Percentiles rank a stretch among this genome's conserved stretches.
phyloP scores from a whole-genome alignment of 2,888 invertebrate species.

The Rhamnusium bicolor region DNA sequence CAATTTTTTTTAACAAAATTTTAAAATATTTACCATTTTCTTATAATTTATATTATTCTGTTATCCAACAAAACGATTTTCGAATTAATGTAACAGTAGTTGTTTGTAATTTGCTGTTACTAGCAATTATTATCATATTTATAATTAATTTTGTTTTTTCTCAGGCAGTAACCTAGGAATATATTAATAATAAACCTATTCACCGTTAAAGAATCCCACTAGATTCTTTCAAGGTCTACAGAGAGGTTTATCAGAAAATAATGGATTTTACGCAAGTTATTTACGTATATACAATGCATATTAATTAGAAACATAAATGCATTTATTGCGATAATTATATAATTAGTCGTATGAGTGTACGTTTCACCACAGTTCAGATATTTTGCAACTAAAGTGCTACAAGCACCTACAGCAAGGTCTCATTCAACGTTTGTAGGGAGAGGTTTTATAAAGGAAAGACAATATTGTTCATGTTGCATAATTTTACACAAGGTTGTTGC shows the following conservation, averaged over 20 bases:
- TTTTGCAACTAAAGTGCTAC: constrained; percentile 15
- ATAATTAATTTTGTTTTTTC: background rate
- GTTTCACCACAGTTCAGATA: constrained; percentile 13
- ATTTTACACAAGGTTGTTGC: constrained; percentile 24
- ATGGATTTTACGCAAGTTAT: background rate
- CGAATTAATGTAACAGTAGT: no score
- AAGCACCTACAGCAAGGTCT: constrained; percentile 16
- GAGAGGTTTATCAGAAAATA: constrained; percentile 6
- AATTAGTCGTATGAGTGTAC: constrained; percentile 5
- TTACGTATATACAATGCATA: background rate
- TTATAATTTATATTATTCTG: no score
- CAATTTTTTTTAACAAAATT: no score
- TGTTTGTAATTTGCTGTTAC: no score
- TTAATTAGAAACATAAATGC: background rate
- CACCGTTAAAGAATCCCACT: constrained; percentile 16
- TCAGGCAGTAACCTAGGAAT: background rate
- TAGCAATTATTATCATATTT: background rate
- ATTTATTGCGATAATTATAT: constrained; percentile 24
- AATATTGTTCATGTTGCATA: constrained; percentile 11
- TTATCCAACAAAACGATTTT: no score
- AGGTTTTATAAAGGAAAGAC: background rate
- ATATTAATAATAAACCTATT: background rate
- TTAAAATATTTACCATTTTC: no score
- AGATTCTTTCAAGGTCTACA: constrained; percentile 9
- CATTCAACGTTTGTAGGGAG: constrained; percentile 11